These are phyloP conservation scores for Argyrosomus japonicus DNA, from an alignment of 2,113 vertebrate species.

Conservation along the genomic window DNA sequence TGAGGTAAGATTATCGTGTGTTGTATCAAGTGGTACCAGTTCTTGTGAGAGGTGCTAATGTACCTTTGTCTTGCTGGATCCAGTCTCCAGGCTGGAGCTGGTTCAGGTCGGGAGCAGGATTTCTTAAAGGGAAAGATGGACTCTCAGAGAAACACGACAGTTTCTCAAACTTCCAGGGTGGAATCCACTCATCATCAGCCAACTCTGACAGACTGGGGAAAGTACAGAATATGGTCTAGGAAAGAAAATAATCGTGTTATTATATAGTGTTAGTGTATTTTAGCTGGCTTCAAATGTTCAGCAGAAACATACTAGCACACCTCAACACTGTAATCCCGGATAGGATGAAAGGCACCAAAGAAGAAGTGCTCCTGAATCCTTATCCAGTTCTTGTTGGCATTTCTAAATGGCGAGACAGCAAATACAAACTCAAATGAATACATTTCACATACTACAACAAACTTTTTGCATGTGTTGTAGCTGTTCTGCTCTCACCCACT, in stretches of 20 bases:
- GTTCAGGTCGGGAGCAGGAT: conserved; percentile 75
- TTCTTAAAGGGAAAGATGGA: conserved; percentile 79
- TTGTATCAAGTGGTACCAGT: background rate
- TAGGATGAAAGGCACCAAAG: conserved; percentile 90
- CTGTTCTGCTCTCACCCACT: conserved; percentile 86
- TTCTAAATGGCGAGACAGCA: conserved; percentile 80
- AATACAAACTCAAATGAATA: background rate
- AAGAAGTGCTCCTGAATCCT: conserved; percentile 98
- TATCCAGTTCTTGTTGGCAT: conserved; percentile 93
- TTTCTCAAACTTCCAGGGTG: conserved; percentile 87
- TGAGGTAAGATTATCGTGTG: background rate
- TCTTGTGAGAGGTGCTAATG: conserved; percentile 2
- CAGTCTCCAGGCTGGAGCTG: conserved; percentile 89
- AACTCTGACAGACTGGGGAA: conserved; percentile 92
- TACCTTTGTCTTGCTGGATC: conserved; percentile 94
- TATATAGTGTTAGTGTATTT: background rate
- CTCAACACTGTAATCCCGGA: conserved; percentile 91
- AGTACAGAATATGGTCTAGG: conserved; percentile 91
- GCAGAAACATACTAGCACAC: conserved; percentile 61
- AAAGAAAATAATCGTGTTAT: conserved; percentile 1
- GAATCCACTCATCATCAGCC: conserved; percentile 93
- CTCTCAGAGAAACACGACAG: conserved; percentile 80
- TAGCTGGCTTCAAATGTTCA: background rate
- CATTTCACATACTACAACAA: background rate
- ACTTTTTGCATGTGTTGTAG: background rate